These are phyloP conservation scores for Ophion costatus DNA, from an alignment of 2,888 invertebrate species.

Conservation along the genomic window DNA sequence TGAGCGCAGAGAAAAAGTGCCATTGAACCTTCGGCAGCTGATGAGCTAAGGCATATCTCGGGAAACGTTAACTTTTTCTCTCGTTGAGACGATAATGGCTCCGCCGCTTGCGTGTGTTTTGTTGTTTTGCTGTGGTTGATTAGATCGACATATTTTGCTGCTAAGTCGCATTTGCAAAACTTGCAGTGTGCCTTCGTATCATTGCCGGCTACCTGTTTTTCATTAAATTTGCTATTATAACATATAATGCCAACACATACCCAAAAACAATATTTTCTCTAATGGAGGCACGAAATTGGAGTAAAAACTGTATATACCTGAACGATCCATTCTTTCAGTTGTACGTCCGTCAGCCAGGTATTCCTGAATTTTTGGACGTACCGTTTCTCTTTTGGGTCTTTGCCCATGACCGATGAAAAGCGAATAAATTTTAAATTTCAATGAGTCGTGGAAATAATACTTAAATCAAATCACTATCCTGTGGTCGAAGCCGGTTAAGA, in stretches of 20 bases:
- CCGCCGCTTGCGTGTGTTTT: too few species aligned
- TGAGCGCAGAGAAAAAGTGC: slow-evolving; percentile 56
- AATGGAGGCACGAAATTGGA: too few species aligned
- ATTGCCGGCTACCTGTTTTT: slow-evolving; percentile 37
- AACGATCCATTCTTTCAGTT: too few species aligned
- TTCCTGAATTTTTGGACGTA: too few species aligned
- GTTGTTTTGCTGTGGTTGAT: slow-evolving; percentile 60
- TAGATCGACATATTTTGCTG: slow-evolving; percentile 49
- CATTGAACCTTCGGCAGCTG: slow-evolving; percentile 53
- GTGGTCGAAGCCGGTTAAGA: too few species aligned
- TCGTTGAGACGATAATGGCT: too few species aligned
- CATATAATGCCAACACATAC: background rate
- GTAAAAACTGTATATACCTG: too few species aligned
- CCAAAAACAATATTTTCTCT: too few species aligned
- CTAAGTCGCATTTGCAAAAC: slow-evolving; percentile 52
- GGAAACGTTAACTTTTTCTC: too few species aligned
- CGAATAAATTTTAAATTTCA: background rate
- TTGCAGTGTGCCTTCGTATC: slow-evolving; percentile 45
- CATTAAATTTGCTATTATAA: slow-evolving; percentile 6
- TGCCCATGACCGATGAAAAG: slow-evolving; percentile 12
- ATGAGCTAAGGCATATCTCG: background rate
- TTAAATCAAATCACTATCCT: too few species aligned
- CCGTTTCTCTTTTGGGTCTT: slow-evolving; percentile 18
- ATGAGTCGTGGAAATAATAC: too few species aligned
- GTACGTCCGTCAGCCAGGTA: too few species aligned